Percentiles rank a stretch among this genome's conserved stretches.
phyloP scores from a whole-genome alignment of 2,113 vertebrate species.

The Notarius quadriscutis region DNA sequence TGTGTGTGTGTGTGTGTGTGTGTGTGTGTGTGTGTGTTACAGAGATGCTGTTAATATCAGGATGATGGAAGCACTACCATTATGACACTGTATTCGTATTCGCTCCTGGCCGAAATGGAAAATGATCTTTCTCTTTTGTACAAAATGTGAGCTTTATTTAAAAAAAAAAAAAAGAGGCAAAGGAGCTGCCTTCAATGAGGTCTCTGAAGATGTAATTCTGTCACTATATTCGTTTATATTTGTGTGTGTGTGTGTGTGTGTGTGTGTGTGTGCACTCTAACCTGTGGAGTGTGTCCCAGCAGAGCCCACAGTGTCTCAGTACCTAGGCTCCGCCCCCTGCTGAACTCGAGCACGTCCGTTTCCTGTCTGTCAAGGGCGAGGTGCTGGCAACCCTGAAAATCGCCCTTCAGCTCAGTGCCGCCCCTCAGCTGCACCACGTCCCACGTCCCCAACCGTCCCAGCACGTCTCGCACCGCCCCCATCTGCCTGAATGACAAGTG shows the following conservation, averaged over 20 bases:
- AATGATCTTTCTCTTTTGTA: not conserved
- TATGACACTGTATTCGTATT: constrained; percentile 24
- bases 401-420: constrained; percentile 70
- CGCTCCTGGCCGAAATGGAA: not conserved
- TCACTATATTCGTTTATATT: not conserved
- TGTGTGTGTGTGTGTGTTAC: not conserved
- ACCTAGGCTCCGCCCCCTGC: constrained; percentile 55
- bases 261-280: constrained; percentile 50
- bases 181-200: not conserved
- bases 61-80: constrained; percentile 27
- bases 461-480: constrained; percentile 58
- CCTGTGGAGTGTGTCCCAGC: constrained; percentile 72
- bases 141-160: not conserved
- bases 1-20: constrained; percentile 20
- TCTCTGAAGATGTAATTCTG: not conserved
- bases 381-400: constrained; percentile 70
- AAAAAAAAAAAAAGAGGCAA: not conserved
- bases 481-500: constrained; percentile 74
- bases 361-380: constrained; percentile 68
- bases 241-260: constrained; percentile 9
- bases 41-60: not conserved
- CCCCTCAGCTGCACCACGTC: constrained; percentile 65
- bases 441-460: constrained; percentile 72
- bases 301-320: constrained; percentile 68
- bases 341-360: constrained; percentile 69